A percentile compares a stretch with the other conserved stretches of the same genome.
These are phyloP conservation scores for Typhlomys cinereus DNA, from an alignment of 2,113 vertebrate genomes.

Conservation along the genomic window DNA sequence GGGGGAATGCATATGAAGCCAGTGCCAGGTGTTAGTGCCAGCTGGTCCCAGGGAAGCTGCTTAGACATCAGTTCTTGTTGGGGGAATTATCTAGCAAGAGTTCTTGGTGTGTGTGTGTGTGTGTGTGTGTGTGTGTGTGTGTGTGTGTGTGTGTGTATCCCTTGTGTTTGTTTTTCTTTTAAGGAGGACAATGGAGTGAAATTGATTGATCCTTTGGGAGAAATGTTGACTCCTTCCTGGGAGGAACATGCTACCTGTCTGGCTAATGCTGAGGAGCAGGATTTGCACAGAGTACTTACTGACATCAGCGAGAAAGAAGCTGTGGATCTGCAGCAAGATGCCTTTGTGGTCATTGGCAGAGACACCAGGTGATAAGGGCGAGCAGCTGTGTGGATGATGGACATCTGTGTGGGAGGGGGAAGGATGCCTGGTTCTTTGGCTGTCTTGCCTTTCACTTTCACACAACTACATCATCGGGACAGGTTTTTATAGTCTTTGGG, in stretches of 20 bases:
- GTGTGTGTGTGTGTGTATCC: too few species aligned
- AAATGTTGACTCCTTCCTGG: slow-evolving; percentile 94
- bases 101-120: too few species aligned
- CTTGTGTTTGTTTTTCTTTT: slow-evolving; percentile 42
- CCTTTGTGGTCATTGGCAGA: slow-evolving; percentile 90
- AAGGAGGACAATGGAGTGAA: slow-evolving; percentile 98
- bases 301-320: slow-evolving; percentile 89
- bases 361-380: slow-evolving; percentile 92
- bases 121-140: too few species aligned
- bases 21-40: not conserved
- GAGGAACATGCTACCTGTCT: slow-evolving; percentile 93
- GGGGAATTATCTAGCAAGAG: too few species aligned
- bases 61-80: too few species aligned
- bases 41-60: not conserved
- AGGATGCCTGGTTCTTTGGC: not conserved
- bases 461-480: not conserved
- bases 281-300: slow-evolving; percentile 83
- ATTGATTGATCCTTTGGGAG: slow-evolving; percentile 95
- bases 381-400: not conserved
- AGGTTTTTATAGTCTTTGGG: not conserved
- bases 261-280: slow-evolving; percentile 92
- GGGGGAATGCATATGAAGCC: not conserved
- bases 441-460: not conserved
- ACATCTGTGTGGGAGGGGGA: not conserved
- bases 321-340: slow-evolving; percentile 87